Base-by-base conservation (phyloP, 1,140 invertebrate genomes). In the Monomorium pharaonis region DNA sequence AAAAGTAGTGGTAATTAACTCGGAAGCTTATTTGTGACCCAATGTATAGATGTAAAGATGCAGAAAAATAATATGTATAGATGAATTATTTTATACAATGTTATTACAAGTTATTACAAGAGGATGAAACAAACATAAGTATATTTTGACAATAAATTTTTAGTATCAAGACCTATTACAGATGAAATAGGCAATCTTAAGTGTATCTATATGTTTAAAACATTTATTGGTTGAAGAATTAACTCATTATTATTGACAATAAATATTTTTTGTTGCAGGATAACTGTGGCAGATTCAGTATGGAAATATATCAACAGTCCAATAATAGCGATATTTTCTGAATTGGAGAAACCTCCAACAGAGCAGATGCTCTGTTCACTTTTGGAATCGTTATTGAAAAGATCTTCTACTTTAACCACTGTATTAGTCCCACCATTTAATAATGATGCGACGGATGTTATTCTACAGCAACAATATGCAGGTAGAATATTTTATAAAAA, bases 271-370 rank as follows among this genome's bases (percentile, higher is more conserved):
- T 27, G 1, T 58, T 24, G 69, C 16, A 90, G 88, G 10, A 60
- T 87, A 76, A 81, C 90, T 14, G 86, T 87, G 12, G 87, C 88
- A 47, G 88, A 92, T 24, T 88, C 62, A 6, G 76, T 94, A 75
- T 94, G 94, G 93, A 86, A 80, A 62, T 90, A 89, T 9, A 92
- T 94, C 6, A 92, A 94, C 27, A 91, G 84, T 47, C 92, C 93
- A 44, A 85, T 94, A 56, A 87, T 92, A 30, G 86, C 88, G 2
- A 91, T 94, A 18, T 93, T 94, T 16, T 90, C 92, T 14, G 90
- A 93, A 44, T 63, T 93, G 16, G 84, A 90, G 62, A 90, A 92
- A 83, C 60, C 87, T 56, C 74, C 86, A 7, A 88, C 85, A 2
- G 86, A 94, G 67, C 87, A 91, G 74, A 88, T 88, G 42, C 80